Evolutionary conservation across 1,140 invertebrate species (phyloP).

Genomic region (Dolichoris vasculosae): DNA sequence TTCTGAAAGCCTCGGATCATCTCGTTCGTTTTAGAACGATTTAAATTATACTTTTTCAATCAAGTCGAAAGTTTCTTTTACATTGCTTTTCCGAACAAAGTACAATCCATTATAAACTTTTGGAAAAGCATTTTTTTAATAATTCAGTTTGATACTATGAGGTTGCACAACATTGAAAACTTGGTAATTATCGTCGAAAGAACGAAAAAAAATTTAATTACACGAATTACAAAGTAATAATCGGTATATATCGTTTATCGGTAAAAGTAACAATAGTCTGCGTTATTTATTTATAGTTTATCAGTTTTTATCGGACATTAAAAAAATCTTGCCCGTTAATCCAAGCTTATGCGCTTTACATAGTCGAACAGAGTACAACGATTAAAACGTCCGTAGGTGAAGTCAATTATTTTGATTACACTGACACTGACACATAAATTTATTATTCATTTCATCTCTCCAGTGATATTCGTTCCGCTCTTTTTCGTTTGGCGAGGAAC

Average conservation of each 20-base stretch:
- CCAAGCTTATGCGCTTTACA: too few relatives aligned
- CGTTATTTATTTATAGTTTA: not conserved
- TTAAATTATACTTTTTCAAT: not conserved
- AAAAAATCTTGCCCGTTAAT: not conserved
- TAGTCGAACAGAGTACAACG: too few relatives aligned
- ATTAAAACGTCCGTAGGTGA: not conserved
- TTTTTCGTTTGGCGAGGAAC: not conserved
- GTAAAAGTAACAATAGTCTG: not conserved
- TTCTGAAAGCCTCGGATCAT: conserved; percentile 8
- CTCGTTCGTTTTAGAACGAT: conserved; percentile 9
- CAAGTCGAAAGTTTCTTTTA: not conserved
- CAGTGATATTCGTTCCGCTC: not conserved
- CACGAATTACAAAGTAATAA: not conserved
- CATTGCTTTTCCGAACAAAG: not conserved
- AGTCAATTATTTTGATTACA: not conserved
- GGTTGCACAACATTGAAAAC: not conserved
- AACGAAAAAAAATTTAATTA: conserved; percentile 1
- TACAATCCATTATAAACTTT: not conserved
- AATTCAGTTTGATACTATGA: not conserved
- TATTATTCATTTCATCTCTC: conserved; percentile 1
- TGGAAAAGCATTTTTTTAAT: not conserved
- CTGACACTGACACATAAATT: not conserved
- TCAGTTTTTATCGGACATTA: not conserved
- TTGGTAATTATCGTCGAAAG: not conserved
- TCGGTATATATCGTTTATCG: not conserved